Percentiles rank a stretch among this genome's conserved stretches.
Evolutionary conservation across 2,888 invertebrate species (phyloP).

Genomic region (Drosophila pegasa): DNA sequence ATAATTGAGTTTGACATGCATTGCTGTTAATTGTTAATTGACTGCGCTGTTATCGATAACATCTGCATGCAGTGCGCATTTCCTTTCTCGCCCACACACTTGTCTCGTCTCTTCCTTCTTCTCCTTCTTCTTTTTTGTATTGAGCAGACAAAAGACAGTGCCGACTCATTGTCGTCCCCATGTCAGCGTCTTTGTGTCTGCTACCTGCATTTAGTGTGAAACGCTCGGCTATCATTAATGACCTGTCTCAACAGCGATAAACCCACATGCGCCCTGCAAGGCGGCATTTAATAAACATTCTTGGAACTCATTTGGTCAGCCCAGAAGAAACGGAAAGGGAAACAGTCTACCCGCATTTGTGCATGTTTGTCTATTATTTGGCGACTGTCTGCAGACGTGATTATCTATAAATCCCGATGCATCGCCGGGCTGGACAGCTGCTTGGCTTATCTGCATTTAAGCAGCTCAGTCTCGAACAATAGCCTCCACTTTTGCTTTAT

Average conservation of each 20-base stretch:
- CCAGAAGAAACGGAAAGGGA: slow-evolving; percentile 24
- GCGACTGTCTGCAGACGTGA: slow-evolving; percentile 8
- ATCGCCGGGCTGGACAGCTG: slow-evolving; percentile 7
- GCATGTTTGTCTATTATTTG: slow-evolving; percentile 1
- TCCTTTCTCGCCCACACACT: slow-evolving; percentile 30
- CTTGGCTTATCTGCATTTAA: slow-evolving; percentile 31
- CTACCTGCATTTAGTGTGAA: slow-evolving; percentile 55
- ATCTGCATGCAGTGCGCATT: slow-evolving; percentile 30
- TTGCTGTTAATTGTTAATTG: slow-evolving; percentile 40
- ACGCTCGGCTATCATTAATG: slow-evolving; percentile 42
- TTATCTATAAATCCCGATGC: slow-evolving; percentile 12
- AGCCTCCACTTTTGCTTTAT: slow-evolving; percentile 33
- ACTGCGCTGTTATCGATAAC: slow-evolving; percentile 42
- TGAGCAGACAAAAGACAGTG: slow-evolving; percentile 43
- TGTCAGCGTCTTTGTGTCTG: slow-evolving; percentile 52
- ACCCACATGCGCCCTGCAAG: slow-evolving; percentile 26
- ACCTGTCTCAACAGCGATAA: slow-evolving; percentile 61
- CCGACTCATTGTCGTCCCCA: slow-evolving; percentile 49
- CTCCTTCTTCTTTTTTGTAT: too few relatives aligned
- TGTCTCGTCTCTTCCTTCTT: slow-evolving; percentile 21
- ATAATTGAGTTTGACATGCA: slow-evolving; percentile 39
- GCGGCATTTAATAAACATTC: slow-evolving; percentile 41
- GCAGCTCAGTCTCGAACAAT: neutral
- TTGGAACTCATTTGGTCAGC: slow-evolving; percentile 31
- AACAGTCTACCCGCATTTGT: slow-evolving; percentile 26